A percentile compares a stretch with the other conserved stretches of the same genome.
Evolutionary conservation across 2,888 invertebrate genomes (phyloP).

Genomic region (Drosophila eohydei): DNA sequence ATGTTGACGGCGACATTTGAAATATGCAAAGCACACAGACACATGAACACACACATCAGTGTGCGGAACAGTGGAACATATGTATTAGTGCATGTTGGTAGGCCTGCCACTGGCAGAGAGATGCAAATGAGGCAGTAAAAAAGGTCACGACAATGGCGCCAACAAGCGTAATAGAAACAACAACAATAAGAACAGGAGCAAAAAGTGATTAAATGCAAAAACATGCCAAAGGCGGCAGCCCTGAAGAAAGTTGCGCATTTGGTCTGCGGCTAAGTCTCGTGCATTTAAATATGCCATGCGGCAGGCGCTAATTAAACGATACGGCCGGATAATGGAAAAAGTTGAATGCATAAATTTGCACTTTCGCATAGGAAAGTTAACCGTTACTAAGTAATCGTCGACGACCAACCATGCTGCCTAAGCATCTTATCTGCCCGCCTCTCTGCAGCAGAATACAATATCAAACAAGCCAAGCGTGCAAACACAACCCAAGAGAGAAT

Average conservation of each 20-base stretch:
- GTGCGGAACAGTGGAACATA: neutral
- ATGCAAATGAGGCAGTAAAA: conserved; percentile 68
- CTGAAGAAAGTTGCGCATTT: conserved; percentile 38
- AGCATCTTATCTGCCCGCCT: conserved; percentile 68
- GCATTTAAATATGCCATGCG: conserved; percentile 44
- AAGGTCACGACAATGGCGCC: conserved; percentile 68
- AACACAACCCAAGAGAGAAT: conserved; percentile 48
- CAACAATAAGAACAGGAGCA: conserved; percentile 18
- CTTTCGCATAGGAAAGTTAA: conserved; percentile 50
- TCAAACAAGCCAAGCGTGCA: conserved; percentile 65
- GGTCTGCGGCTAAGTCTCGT: conserved; percentile 19
- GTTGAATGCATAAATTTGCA: conserved; percentile 71
- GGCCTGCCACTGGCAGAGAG: conserved; percentile 37
- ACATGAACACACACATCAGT: neutral
- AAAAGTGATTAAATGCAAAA: conserved; percentile 72
- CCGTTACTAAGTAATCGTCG: conserved; percentile 33
- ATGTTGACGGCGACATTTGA: conserved; percentile 57
- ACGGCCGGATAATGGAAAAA: conserved; percentile 67
- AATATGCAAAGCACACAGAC: conserved; percentile 41
- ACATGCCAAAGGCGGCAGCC: conserved; percentile 60
- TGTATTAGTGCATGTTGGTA: conserved; percentile 20
- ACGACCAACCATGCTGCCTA: conserved; percentile 41
- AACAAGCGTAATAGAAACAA: conserved; percentile 37
- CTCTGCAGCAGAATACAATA: conserved; percentile 59
- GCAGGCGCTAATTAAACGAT: conserved; percentile 71